Evolutionary conservation across 2,113 vertebrate genomes (phyloP), one percentile per base, ranked within the genome.

Genomic region (Periophthalmodon schlosseri): DNA sequence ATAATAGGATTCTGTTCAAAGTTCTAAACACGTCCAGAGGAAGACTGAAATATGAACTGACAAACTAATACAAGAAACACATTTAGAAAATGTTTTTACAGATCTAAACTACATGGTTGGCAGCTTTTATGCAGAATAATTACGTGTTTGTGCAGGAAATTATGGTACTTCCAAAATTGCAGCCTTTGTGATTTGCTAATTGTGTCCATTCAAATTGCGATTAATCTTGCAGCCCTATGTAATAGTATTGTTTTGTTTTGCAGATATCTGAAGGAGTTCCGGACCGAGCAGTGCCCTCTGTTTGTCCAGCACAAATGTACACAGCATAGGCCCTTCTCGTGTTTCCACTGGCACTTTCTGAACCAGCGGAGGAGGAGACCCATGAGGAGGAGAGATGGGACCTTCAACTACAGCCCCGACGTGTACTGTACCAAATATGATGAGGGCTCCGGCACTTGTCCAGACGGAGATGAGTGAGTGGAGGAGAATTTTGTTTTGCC

Each of bases 241-340:
- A 44, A 44, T 44, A 10, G 39, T 79, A 0, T 15, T 28, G 49
- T 15, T 20, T 56, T 73, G 9, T 60, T 58, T 75, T 44, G 0
- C 79, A 99, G 97, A 84, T 99, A 99, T 92, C 94, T 99, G 91
- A 99, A 99, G 92, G 97, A 99, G 76, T 99, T 99, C 90, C 94
- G 97, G 78, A 99, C 97, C 0, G 97, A 99, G 91, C 97, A 99
- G 94, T 99, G 97, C 81, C 96, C 96, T 0, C 95, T 99, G 20
- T 99, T 99, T 0, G 97, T 99, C 68, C 97, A 99, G 81, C 97
- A 99, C 86, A 99, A 99, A 92, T 99, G 97, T 88, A 96, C 96
- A 0, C 97, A 99, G 90, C 97, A 99, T 79, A 91, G 97, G 44
- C 97, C 97, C 77, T 99, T 99, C 72, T 97, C 97, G 88, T 99